Conservation (phyloP, 1,140 invertebrate genomes). For the Globodera ellingtonae region DNA sequence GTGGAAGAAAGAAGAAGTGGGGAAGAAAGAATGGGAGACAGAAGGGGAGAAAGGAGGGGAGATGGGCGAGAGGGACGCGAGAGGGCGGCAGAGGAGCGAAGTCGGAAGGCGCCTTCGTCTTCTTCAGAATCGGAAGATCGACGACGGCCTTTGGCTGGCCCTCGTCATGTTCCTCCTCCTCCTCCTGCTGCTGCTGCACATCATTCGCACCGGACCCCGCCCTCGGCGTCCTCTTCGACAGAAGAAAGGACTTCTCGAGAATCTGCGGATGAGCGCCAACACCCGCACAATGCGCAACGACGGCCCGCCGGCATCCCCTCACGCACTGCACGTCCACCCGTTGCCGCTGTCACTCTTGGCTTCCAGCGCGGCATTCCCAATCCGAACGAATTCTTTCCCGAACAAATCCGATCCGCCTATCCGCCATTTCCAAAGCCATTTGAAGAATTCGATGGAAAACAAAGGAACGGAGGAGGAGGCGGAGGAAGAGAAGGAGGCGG, state of each 20-base stretch:
- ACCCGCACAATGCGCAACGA: neutral
- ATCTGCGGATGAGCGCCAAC: neutral
- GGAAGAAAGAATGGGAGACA: neutral
- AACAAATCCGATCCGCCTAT: slow-evolving; percentile 14
- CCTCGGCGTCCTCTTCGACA: neutral
- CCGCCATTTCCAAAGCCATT: slow-evolving; percentile 24
- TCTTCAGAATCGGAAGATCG: neutral
- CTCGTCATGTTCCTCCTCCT: too few species aligned
- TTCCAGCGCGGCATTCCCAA: slow-evolving; percentile 2
- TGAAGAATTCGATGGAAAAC: neutral
- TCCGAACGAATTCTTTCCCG: slow-evolving; percentile 25
- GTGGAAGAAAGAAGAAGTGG: neutral
- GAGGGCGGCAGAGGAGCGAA: neutral
- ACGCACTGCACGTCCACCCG: neutral
- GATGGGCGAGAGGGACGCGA: neutral
- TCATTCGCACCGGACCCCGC: neutral
- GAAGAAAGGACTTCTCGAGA: neutral
- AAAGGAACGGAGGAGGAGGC: neutral
- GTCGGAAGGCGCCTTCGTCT: neutral
- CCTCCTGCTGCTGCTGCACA: neutral
- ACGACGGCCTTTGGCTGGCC: neutral
- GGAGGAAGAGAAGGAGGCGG: slow-evolving; percentile 5
- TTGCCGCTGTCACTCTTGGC: neutral
- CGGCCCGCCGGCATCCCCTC: neutral
- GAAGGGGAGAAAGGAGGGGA: neutral